Evolutionary conservation across 35 echinoderm and acorn worm genomes (phyloP), one percentile per base, ranked within the genome.

Genomic region (Eucidaris tribuloides): DNA sequence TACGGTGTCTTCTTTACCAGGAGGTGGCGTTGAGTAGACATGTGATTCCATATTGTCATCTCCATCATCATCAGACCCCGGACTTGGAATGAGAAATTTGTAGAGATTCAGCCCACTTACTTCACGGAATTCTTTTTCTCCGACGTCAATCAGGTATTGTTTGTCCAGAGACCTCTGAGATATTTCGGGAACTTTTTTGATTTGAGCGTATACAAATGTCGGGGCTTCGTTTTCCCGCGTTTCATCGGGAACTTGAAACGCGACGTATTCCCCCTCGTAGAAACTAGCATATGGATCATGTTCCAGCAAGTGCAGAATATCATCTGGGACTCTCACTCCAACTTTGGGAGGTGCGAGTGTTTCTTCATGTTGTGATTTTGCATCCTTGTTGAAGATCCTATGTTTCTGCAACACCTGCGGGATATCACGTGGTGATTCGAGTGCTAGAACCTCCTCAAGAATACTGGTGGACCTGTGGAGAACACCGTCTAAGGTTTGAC

Each of bases 81-180:
- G n/a, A n/a, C n/a, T n/a, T n/a, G 61, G 61, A 6, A 64, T 64
- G 7, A 64, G 37, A 34, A 64, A 64, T 64, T 64, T 64, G 61
- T 32, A 64, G 1, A 64, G 27, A 34, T 64, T 27, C 61, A 64
- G 37, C 17, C 61, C 61, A 33, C 61, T 64, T 15, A 64, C 61
- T 34, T 34, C 30, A 2, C 13, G 0, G 37, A 34, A 34, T 32
- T 64, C 27, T 32, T 64, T 34, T 34, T 29, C 61, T 32, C 61
- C 61, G 3, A 64, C 19, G 27, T 64, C 61, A 19, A 64, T 64
- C 1, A 33, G 61, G 29, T 64, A 64, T 64, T 64, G 30, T 27
- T 64, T 64, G 61, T 34, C 28, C 13, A 64, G 61, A 64, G 28
- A 34, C 13, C 28, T 32, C 2, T 32, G 61, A 4, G 37, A 17